Evolutionary conservation across 2,888 invertebrate genomes (phyloP).

Genomic region (Drosophila subsilvestris): DNA sequence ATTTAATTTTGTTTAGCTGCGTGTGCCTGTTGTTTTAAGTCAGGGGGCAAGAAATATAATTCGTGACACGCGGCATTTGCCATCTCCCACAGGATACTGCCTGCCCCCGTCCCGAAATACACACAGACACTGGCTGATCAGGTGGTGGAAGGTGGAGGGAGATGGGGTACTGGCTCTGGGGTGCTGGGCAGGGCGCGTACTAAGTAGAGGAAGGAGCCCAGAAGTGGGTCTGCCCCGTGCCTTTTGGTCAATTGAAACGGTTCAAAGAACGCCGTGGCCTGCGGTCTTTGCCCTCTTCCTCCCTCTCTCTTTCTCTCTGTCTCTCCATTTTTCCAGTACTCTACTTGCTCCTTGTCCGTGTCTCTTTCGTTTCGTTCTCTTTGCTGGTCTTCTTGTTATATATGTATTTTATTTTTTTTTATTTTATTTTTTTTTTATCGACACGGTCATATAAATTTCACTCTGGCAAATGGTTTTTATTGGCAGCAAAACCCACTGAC

Average conservation of each 20-base stretch:
- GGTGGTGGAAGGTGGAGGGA: conserved; percentile 6
- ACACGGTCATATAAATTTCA: conserved; percentile 75
- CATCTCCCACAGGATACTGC: too few relatives aligned
- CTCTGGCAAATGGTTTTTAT: conserved; percentile 78
- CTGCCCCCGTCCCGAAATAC: not conserved
- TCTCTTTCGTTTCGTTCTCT: conserved; percentile 3
- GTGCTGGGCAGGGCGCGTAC: not conserved
- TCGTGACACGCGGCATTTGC: not conserved
- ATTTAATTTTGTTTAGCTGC: too few relatives aligned
- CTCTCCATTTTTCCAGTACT: conserved; percentile 2
- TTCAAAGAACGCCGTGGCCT: conserved; percentile 66
- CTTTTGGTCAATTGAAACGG: conserved; percentile 74
- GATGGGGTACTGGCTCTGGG: too few relatives aligned
- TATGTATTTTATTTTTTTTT: not conserved
- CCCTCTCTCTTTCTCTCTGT: not conserved
- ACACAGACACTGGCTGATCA: conserved; percentile 6
- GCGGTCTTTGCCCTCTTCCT: conserved; percentile 28
- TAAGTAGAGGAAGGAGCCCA: too few relatives aligned
- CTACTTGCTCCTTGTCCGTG: conserved; percentile 8
- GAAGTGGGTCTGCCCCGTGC: conserved; percentile 6
- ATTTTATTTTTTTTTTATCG: conserved; percentile 49
- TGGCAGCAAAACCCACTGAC: conserved; percentile 57
- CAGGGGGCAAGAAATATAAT: too few relatives aligned
- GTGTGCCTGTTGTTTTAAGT: too few relatives aligned
- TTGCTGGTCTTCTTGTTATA: not conserved